phyloP scores from a whole-genome alignment of 2,888 invertebrate species.

The Tenthredo livida region DNA sequence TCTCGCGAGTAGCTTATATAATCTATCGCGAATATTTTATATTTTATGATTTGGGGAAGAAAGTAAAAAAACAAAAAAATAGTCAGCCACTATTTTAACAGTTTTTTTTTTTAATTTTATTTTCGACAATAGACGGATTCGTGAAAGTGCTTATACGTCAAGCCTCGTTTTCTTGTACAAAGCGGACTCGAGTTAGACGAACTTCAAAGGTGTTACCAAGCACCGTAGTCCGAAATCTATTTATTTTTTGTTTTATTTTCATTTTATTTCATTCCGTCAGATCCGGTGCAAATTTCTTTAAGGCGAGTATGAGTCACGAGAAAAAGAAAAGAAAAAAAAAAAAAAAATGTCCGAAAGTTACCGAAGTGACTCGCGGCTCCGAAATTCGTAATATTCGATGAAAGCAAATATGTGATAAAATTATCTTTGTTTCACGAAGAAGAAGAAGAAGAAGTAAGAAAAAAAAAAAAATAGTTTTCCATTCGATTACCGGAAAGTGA shows the following conservation, averaged over 20 bases:
- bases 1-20: too few relatives aligned
- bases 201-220: not conserved
- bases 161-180: not conserved
- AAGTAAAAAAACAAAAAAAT: not conserved
- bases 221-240: too few relatives aligned
- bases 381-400: not conserved
- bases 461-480: too few relatives aligned
- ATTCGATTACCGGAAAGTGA: too few relatives aligned
- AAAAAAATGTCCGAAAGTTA: too few relatives aligned
- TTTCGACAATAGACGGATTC: not conserved
- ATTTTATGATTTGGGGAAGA: not conserved
- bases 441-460: too few relatives aligned
- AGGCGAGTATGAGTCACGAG: not conserved
- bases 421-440: too few relatives aligned
- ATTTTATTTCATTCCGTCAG: not conserved
- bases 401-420: not conserved
- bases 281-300: not conserved
- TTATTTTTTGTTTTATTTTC: not conserved
- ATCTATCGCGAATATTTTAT: not conserved
- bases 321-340: too few relatives aligned
- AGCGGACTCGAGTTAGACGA: not conserved
- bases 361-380: too few relatives aligned
- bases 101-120: not conserved
- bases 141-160: not conserved
- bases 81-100: not conserved